Evolutionary conservation across 1,140 invertebrate genomes (phyloP).

Genomic region (Megalonaias nervosa): DNA sequence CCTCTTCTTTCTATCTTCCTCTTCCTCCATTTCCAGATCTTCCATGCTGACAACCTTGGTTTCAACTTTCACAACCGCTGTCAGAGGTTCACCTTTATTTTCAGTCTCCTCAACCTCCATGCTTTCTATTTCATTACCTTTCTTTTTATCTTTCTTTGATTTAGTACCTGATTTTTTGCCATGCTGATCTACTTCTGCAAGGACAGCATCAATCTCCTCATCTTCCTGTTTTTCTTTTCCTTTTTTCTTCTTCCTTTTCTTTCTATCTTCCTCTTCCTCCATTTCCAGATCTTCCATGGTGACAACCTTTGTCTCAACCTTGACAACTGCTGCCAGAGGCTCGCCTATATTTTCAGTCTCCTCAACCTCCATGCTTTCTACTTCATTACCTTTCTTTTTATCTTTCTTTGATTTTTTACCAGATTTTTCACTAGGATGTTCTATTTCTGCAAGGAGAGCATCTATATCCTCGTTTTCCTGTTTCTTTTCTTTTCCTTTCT

Average conservation of each 20-base stretch:
- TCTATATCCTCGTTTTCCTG: constrained; percentile 90
- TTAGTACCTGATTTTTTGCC: constrained; percentile 62
- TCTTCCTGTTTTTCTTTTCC: constrained; percentile 79
- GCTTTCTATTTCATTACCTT: constrained; percentile 10
- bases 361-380: constrained; percentile 33
- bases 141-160: constrained; percentile 73
- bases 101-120: constrained; percentile 40
- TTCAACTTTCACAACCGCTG: constrained; percentile 45
- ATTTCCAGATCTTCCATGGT: constrained; percentile 51
- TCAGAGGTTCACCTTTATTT: constrained; percentile 62
- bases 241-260: constrained; percentile 55
- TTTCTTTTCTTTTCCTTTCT: constrained; percentile 70
- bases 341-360: constrained; percentile 57
- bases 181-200: constrained; percentile 74
- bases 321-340: constrained; percentile 54
- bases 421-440: constrained; percentile 53
- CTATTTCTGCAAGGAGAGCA: constrained; percentile 80
- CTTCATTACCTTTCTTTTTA: constrained; percentile 65
- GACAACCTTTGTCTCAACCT: constrained; percentile 40
- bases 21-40: constrained; percentile 51
- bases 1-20: constrained; percentile 53
- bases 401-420: constrained; percentile 71
- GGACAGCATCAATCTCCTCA: constrained; percentile 87
- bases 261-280: constrained; percentile 48
- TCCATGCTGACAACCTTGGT: constrained; percentile 49